phyloP scores from a whole-genome alignment of 1,140 invertebrate species.

The Solen grandis region DNA sequence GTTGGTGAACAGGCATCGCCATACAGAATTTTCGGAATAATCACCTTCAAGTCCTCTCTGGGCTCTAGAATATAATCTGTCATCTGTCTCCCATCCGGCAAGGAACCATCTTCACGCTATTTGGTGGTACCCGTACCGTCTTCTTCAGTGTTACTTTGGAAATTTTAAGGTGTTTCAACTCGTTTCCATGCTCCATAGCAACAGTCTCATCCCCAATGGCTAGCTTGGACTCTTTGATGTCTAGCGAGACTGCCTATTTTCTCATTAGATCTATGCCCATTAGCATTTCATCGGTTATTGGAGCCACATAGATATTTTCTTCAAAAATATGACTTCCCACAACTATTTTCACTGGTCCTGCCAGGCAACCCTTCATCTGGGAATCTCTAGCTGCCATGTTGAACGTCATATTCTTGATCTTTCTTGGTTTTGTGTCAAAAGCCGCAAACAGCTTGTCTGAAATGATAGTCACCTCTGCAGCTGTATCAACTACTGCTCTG shows the following conservation, averaged over 20 bases:
- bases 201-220: no score
- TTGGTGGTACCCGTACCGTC: slow-evolving; percentile 1
- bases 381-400: no score
- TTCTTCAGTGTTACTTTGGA: slow-evolving; percentile 1
- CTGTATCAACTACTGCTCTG: no score
- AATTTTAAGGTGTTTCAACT: neutral
- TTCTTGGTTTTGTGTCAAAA: no score
- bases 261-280: slow-evolving; percentile 1
- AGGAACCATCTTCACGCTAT: neutral
- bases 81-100: neutral
- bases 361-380: no score
- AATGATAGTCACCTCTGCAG: slow-evolving; percentile 7
- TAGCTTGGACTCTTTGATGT: neutral
- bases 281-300: no score
- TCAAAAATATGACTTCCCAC: neutral
- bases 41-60: neutral
- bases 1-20: neutral
- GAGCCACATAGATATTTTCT: slow-evolving; percentile 15
- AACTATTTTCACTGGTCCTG: no score
- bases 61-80: slow-evolving; percentile 1
- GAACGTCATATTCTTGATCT: no score
- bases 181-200: no score
- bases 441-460: neutral
- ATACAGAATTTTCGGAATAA: neutral
- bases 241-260: neutral